These are phyloP conservation scores for Athene noctua DNA, from an alignment of 2,113 vertebrate species.

Conservation along the genomic window DNA sequence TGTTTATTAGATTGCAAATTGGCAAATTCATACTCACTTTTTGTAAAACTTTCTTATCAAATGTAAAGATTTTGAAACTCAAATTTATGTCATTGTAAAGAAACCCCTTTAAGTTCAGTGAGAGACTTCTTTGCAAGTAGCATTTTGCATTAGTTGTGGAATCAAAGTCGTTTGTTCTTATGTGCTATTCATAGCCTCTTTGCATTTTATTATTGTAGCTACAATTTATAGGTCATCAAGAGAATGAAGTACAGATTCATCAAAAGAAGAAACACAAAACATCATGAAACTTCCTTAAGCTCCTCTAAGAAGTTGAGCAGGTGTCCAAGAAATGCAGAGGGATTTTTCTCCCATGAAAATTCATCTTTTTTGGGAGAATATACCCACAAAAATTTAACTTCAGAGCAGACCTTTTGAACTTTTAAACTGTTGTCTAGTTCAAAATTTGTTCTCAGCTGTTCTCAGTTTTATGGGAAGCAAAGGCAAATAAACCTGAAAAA, in stretches of 20 bases:
- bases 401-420: neutral
- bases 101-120: neutral
- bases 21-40: neutral
- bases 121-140: neutral
- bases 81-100: neutral
- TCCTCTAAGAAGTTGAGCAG: neutral
- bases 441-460: neutral
- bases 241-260: neutral
- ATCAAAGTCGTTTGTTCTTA: neutral
- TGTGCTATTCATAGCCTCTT: neutral
- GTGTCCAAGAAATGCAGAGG: neutral
- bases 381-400: neutral
- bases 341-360: neutral
- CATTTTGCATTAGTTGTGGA: neutral
- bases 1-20: neutral
- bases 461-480: neutral
- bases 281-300: neutral
- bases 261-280: neutral
- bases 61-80: neutral
- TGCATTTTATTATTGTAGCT: neutral
- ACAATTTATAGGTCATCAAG: neutral
- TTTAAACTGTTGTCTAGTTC: neutral
- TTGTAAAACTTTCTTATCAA: neutral
- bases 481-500: neutral
- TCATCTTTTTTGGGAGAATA: neutral